Evolutionary conservation across 92 coral and sea anemone genomes (phyloP), one percentile per base, ranked within the genome.

Genomic region (Palythoa heliodiscus): DNA sequence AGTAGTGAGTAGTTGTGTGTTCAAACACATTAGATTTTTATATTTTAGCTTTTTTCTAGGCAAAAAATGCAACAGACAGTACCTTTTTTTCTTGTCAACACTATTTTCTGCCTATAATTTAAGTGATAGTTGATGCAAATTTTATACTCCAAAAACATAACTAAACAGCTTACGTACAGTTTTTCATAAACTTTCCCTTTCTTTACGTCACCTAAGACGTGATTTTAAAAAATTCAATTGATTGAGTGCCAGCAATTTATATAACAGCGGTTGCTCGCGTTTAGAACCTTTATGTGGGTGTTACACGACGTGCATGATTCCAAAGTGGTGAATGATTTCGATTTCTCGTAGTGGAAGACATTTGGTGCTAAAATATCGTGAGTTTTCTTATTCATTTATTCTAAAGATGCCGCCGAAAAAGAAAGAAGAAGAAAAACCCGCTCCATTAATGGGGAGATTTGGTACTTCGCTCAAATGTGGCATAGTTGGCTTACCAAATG

Each of bases 381-480:
- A 71, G 40, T 86, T 94, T 71, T 85, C 84, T 71, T 50, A 73
- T 68, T 90, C 93, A 53, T 63, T 87, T 16, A 75, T 77, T 6
- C 77, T 90, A 2, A 94, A 91, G 82, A 96, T 96, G 99, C 99
- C 99, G 24, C 99, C 99, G 16, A 96, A 96, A 84, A 96, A 96
- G 95, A 96, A 94, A 81, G 97, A 92, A 78, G 96, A 87, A 61
- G 95, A 91, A 43, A 93, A 94, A 64, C 95, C 91, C 29, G 89
- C 99, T 3, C 96, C 97, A 12, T 90, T 96, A 38, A 92, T 96
- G 97, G 99, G 99, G 10, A 76, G 99, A 88, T 92, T 96, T 86
- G 99, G 99, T 16, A 96, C 99, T 16, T 96, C 99, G 22, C 73
- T 96, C 38, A 96, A 93, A 81, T 94, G 98, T 85, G 99, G 99